These are phyloP conservation scores for Hafferia zeledoni DNA, from an alignment of 2,797 vertebrate species.

Conservation along the genomic window DNA sequence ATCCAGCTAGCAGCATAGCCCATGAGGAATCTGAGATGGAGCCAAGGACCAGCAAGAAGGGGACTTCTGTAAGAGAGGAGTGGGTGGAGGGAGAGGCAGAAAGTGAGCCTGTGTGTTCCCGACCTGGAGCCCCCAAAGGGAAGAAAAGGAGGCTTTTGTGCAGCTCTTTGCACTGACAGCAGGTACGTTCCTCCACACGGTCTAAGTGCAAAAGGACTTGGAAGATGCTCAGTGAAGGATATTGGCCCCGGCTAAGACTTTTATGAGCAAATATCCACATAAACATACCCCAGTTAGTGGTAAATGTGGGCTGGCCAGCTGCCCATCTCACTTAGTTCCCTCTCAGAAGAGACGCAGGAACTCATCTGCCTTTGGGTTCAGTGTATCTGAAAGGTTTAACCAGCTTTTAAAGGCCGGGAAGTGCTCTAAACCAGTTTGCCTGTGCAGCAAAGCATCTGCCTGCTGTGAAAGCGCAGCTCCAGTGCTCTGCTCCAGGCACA, in stretches of 20 bases:
- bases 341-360: neutral
- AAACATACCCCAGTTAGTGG: neutral
- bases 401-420: neutral
- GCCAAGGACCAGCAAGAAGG: neutral
- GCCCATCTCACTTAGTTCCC: neutral
- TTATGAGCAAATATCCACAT: neutral
- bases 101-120: rapidly evolving
- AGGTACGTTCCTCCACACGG: rapidly evolving
- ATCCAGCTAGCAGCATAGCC: neutral
- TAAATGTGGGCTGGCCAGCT: slow-evolving; percentile 15
- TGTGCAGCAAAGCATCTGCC: neutral
- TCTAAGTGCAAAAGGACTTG: neutral
- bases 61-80: neutral
- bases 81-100: neutral
- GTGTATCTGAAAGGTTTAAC: neutral
- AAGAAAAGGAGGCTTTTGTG: neutral
- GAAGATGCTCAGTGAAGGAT: neutral
- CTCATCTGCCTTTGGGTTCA: neutral
- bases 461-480: neutral
- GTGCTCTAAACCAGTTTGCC: neutral
- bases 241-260: neutral
- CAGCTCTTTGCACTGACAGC: neutral
- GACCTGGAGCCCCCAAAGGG: rapidly evolving
- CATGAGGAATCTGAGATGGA: neutral
- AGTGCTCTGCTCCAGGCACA: neutral